Percentiles rank a stretch among this genome's conserved stretches.
phyloP scores from a whole-genome alignment of 2,888 invertebrate genomes.

The Anorthoa munda region DNA sequence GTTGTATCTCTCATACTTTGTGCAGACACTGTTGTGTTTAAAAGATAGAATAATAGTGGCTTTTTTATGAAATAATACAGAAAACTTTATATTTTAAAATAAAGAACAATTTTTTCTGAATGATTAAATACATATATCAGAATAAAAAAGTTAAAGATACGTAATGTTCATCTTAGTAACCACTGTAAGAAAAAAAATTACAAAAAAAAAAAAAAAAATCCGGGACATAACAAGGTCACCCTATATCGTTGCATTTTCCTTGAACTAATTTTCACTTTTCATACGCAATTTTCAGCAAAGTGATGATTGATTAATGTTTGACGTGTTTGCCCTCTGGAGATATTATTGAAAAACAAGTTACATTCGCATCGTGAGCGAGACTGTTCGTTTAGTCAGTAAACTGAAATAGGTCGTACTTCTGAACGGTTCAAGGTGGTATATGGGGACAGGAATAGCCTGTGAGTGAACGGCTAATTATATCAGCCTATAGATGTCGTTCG shows the following conservation, averaged over 20 bases:
- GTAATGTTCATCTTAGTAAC: background rate
- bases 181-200: background rate
- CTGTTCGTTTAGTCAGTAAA: constrained; percentile 80
- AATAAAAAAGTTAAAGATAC: background rate
- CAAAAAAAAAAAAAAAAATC: constrained; percentile 2
- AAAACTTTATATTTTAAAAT: background rate
- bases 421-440: constrained; percentile 86
- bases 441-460: constrained; percentile 82
- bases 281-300: constrained; percentile 23
- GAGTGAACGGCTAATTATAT: constrained; percentile 84
- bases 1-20: constrained; percentile 28
- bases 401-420: constrained; percentile 85
- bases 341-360: constrained; percentile 59
- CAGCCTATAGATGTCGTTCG: constrained; percentile 75
- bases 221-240: constrained; percentile 48
- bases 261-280: constrained; percentile 19
- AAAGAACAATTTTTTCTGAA: background rate
- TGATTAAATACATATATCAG: background rate
- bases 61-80: background rate
- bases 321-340: constrained; percentile 49
- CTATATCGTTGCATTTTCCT: constrained; percentile 14
- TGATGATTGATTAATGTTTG: constrained; percentile 53
- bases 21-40: background rate
- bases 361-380: constrained; percentile 72
- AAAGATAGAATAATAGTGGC: background rate